Evolutionary conservation across 2,797 vertebrate genomes (phyloP), one percentile per base, ranked within the genome.

Genomic region (Podarcis lilfordi): DNA sequence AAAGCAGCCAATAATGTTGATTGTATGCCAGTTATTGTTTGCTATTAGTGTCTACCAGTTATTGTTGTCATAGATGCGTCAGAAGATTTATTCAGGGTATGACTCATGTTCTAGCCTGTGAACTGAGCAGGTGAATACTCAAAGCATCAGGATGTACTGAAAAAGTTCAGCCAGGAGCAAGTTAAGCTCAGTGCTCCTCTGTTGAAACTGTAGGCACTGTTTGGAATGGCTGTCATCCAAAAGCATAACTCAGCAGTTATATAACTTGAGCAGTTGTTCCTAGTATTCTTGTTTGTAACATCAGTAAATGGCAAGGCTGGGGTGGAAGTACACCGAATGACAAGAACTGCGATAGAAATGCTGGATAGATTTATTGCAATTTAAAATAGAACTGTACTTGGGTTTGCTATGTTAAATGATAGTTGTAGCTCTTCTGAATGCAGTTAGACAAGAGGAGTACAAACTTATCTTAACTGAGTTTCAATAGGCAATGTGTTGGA

Each of bases 201-300:
- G 69, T 84, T 92, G 90, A 96, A 95, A 93, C 93, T 61, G 91
- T 87, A 82, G 90, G 89, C 89, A 82, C 29, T 95, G 76, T 96
- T 96, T 95, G 72, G 85, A 89, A 55, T 95, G 94, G 94, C 94
- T 88, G 61, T 83, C 72, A 76, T 92, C 93, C 92, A 96, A 91
- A 86, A 82, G 45, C 59, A 68, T 83, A 92, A 84, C 89, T 2
- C 80, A 92, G 74, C 43, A 90, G 77, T 87, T 92, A 75, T 17
- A 86, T 89, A 95, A 89, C 88, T 86, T 4, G 37, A 90, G 75
- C 40, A 84, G 74, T 2, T 93, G 59, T 50, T 91, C 82, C 80
- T 1, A 74, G 78, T 37, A 89, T 89, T 81, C 37, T 55, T 86
- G 81, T 69, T 89, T 35, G 37, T 91, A 80, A 35, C 91, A 71